Evolutionary conservation across 2,113 vertebrate genomes (phyloP).

Genomic region (Malurus alboscapulatus): DNA sequence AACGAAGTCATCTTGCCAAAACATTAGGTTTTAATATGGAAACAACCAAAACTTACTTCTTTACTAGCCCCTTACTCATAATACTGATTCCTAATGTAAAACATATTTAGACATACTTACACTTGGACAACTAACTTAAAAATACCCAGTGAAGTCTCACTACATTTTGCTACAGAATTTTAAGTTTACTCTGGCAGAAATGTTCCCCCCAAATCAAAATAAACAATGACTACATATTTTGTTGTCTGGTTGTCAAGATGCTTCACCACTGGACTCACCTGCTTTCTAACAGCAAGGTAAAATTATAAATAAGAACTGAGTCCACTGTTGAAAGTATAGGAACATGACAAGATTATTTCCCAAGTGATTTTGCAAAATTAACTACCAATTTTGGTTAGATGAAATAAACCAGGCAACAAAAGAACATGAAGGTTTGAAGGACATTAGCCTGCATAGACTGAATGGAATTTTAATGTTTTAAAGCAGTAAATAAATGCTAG

Average conservation of each 20-base stretch:
- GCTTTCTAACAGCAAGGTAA: neutral
- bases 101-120: neutral
- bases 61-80: neutral
- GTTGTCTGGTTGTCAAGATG: neutral
- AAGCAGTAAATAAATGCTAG: neutral
- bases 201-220: neutral
- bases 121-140: neutral
- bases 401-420: neutral
- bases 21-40: neutral
- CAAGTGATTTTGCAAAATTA: neutral
- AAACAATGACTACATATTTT: neutral
- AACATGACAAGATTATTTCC: neutral
- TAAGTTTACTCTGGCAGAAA: neutral
- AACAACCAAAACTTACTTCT: neutral
- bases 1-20: neutral
- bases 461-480: neutral
- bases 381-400: neutral
- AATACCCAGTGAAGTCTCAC: neutral
- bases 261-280: neutral
- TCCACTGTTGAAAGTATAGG: neutral
- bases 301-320: neutral
- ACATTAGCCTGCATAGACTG: neutral
- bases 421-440: neutral
- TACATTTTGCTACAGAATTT: neutral
- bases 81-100: neutral